Base-by-base conservation (phyloP, 2,797 vertebrate species). In the Avahi laniger region DNA sequence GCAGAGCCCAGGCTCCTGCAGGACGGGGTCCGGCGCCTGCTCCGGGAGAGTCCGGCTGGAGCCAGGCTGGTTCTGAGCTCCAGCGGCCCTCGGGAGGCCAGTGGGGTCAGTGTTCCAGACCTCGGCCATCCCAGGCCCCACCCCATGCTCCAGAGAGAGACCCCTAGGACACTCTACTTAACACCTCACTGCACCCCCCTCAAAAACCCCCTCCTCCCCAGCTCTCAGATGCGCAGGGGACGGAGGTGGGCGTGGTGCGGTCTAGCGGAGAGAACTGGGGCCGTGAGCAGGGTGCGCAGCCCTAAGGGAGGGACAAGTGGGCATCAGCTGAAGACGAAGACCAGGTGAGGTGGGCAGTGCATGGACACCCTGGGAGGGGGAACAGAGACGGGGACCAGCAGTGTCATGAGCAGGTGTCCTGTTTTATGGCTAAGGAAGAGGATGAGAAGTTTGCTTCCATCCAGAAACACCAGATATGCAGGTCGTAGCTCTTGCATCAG, bases 61-160 rank as follows among this genome's bases (percentile, higher is more conserved):
- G 1, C 57, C 85, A 24, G 57, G 22, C 52, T 52, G 13, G 11
- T 63, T 28, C 57, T 2, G 1, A 59, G 22, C 38, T 52, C 0
- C 26, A 50, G 0, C 0, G 30, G 13, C 22, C 1, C 1, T 59
- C 0, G 1, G 78, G 59, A 30, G 0, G 6, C n/a, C 4, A 9
- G 41, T 30, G 22, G 10, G 26, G n/a, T 5, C 87, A 0, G 6
- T 0, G 15, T 2, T 57, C 41, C 35, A 2, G 33, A 50, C 80
- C 54, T 38, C 7, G 69, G 15, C 43, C 30, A 2, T 30, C 28
- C 84, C 28, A 7, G 1, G 2, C 13, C 30, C n/a, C 20, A 43
- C 6, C n/a, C 24, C 26, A 54, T 10, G 67, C 41, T 75, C 48
- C 48, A 70, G 57, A 90, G 28, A 61, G 43, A 89, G 50, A 7